Base-by-base conservation (phyloP, 2,113 vertebrate species). In the Sardina pilchardus region DNA sequence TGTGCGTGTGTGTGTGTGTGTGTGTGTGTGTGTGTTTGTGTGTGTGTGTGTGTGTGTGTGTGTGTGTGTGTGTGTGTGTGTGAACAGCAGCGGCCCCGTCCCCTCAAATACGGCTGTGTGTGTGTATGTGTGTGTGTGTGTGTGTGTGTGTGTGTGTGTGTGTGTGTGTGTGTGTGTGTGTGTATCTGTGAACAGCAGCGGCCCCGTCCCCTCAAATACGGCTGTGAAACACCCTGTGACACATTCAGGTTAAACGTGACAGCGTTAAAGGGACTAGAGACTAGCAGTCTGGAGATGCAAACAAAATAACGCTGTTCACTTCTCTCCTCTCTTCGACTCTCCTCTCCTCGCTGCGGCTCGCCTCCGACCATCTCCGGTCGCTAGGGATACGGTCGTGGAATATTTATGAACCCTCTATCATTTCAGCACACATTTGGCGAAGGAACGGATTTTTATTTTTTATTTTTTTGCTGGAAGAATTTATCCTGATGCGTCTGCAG, bases 401-500 rank as follows among this genome's bases (percentile, higher is more conserved):
- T 59, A 83, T 86, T 44, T 26, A 45, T 56, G 53, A 82, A 26
- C 17, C 56, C 53, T 71, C 26, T 71, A 71, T 71, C 63, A 71
- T 71, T 30, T 71, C n/a, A 71, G 63, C 26, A 71, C 63, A 71
- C 63, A 71, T 71, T 71, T 71, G 63, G 63, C 30, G 59, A 86
- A 85, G 75, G 80, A 63, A 81, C 67, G 63, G 14, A 71, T 17
- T 50, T 56, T 47, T 47, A 45, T 39, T 39, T 42, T 42, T 42
- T 42, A n/a, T 42, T 42, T 42, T 42, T 42, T 42, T 42, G 45
- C 50, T 24, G 24, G 63, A 88, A 75, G 59, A 82, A 86, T 88
- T 85, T 85, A 84, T 88, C 80, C 85, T 53, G 81, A 82, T 85
- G 48, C 75, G 21, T 75, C 19, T 82, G 59, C 21, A 67, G 81